Evolutionary conservation across 1,140 invertebrate species (phyloP).

Genomic region (Anoplolepis gracilipes): DNA sequence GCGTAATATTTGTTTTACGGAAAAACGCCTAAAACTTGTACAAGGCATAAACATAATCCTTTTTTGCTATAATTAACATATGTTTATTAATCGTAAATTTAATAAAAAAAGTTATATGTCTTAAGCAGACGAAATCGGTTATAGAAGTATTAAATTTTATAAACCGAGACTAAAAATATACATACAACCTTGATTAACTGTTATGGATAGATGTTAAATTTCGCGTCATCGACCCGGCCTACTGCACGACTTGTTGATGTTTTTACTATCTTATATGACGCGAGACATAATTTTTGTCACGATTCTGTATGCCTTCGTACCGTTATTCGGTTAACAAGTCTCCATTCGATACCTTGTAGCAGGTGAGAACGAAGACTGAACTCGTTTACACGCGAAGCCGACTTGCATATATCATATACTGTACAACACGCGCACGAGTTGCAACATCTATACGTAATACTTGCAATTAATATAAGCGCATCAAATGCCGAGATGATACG

Average conservation of each 20-base stretch:
- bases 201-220: not conserved
- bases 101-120: not conserved
- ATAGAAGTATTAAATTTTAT: not conserved
- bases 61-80: constrained; percentile 11
- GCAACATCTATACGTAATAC: not conserved
- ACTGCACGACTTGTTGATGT: constrained; percentile 12
- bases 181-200: not conserved
- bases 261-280: constrained; percentile 24
- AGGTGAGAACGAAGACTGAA: constrained; percentile 64
- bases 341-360: constrained; percentile 57
- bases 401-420: constrained; percentile 44
- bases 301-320: constrained; percentile 42
- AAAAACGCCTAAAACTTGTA: not conserved
- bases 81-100: not conserved
- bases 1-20: constrained; percentile 21
- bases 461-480: not conserved
- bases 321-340: constrained; percentile 65
- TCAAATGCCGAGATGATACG: not conserved
- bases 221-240: not conserved
- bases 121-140: not conserved
- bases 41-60: not conserved
- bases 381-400: constrained; percentile 62
- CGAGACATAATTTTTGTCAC: constrained; percentile 64
- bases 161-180: not conserved
- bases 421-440: constrained; percentile 19